Conservation (phyloP, 2,797 vertebrate species). For the Vireo griseus region DNA sequence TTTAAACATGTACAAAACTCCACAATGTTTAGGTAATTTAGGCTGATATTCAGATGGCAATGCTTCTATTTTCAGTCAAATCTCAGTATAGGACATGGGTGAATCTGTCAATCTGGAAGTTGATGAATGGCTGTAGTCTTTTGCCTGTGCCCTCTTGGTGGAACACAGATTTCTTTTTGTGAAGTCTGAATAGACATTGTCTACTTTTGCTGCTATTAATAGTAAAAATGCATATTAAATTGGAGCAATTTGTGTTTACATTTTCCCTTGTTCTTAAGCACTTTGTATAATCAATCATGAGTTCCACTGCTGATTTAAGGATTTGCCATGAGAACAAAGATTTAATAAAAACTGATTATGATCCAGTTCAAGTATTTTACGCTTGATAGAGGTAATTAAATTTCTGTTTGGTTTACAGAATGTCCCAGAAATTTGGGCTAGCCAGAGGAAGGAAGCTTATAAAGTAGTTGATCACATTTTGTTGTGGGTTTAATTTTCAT, state of each 20-base stretch:
- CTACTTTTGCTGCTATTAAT: neutral
- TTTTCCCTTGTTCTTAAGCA: neutral
- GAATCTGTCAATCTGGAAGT: neutral
- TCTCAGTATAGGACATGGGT: neutral
- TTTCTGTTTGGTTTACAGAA: neutral
- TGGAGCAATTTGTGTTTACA: neutral
- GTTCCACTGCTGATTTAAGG: neutral
- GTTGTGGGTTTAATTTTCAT: neutral
- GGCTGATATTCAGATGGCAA: neutral
- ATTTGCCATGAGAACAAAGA: neutral
- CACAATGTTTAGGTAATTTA: neutral
- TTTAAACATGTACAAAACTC: neutral
- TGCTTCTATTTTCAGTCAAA: neutral
- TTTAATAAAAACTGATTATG: neutral
- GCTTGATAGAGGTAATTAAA: neutral
- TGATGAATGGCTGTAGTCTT: neutral
- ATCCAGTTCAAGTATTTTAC: neutral
- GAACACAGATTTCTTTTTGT: neutral
- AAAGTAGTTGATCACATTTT: neutral
- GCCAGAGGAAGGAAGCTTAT: neutral
- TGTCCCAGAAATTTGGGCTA: neutral
- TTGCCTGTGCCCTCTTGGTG: neutral
- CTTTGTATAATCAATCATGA: accelerated
- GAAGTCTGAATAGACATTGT: neutral
- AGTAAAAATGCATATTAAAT: neutral